Base-by-base conservation (phyloP, 2,113 vertebrate species). In the Lanius ludovicianus region DNA sequence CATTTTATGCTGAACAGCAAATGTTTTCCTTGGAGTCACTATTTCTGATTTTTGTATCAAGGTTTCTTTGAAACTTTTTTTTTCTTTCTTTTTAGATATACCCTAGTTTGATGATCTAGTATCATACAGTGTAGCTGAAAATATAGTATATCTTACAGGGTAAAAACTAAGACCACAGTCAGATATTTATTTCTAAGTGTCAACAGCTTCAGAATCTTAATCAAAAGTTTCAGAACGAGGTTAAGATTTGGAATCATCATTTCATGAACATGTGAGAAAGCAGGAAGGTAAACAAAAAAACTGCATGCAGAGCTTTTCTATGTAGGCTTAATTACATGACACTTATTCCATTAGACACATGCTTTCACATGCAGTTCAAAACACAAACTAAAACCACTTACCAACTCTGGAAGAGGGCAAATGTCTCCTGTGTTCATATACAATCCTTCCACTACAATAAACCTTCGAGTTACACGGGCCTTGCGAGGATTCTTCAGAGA, bases 401-500 rank as follows among this genome's bases (percentile, higher is more conserved):
- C 99, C 99, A 99, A 78, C 68, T 99, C 98, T 81, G 99, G 99
- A 59, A 99, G 99, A 86, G 99, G 99, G 95, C 99, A 99, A 78
- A 99, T 87, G 25, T 98, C 98, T 80, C 99, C 99, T 12, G 99
- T 99, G 93, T 99, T 99, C 94, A 99, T 98, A 96, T 99, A 99
- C 60, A 99, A 96, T 25, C 99, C 99, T 95, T 99, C 99, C 13
- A 98, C 99, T 10, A 99, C 97, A 25, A 99, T 99, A 96, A 99
- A 99, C 49, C 98, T 98, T 57, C 99, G 97, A 57, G 99, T 99
- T 67, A 99, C 99, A 93, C 99, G 97, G 50, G 99, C 99, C 95
- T 99, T 99, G 22, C 99, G 98, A 95, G 99, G 99, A 98, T 99
- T 99, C 99, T 97, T 95, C 53, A 90, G 59, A 64, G 23, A 94